Conservation (phyloP, 2,797 vertebrate genomes). For the Bovichtus variegatus region DNA sequence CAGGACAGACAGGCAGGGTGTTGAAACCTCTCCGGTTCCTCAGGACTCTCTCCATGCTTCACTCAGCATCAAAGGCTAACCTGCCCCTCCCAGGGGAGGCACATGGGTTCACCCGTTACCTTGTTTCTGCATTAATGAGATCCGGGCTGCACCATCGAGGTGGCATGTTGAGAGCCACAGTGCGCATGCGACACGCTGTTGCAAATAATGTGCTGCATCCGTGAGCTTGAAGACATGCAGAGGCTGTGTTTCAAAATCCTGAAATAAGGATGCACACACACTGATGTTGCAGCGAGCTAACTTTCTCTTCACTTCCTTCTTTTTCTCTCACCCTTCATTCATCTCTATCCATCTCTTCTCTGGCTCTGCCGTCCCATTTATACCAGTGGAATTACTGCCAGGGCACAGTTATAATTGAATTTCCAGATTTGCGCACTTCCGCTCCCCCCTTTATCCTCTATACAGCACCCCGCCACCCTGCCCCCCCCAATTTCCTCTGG, state of each 20-base stretch:
- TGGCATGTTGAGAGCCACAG: slow-evolving; percentile 30
- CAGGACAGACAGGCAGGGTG: slow-evolving; percentile 15
- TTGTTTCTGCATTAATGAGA: slow-evolving; percentile 76
- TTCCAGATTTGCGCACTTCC: slow-evolving; percentile 67
- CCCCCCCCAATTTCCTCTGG: slow-evolving; percentile 47
- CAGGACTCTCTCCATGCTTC: slow-evolving; percentile 39
- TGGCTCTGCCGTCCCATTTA: slow-evolving; percentile 68
- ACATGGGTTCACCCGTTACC: slow-evolving; percentile 57
- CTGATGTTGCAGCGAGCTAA: slow-evolving; percentile 2
- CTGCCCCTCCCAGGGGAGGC: slow-evolving; percentile 48
- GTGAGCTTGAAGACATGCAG: slow-evolving; percentile 16
- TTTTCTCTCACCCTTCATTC: slow-evolving; percentile 52
- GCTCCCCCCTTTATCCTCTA: slow-evolving; percentile 46
- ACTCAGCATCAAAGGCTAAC: slow-evolving; percentile 70
- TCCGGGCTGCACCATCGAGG: slow-evolving; percentile 45
- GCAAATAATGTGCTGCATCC: slow-evolving; percentile 18
- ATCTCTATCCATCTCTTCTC: slow-evolving; percentile 65
- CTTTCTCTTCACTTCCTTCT: slow-evolving; percentile 30
- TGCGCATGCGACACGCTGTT: background rate
- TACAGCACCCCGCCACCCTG: slow-evolving; percentile 17
- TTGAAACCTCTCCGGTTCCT: slow-evolving; percentile 55
- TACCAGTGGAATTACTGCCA: slow-evolving; percentile 79
- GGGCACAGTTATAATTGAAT: slow-evolving; percentile 84
- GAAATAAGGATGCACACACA: slow-evolving; percentile 47
- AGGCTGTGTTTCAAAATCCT: slow-evolving; percentile 19